A percentile compares a stretch with the other conserved stretches of the same genome.
These are phyloP conservation scores for Caenorhabditis japonica DNA, from an alignment of 2,888 invertebrate species.

Conservation along the genomic window DNA sequence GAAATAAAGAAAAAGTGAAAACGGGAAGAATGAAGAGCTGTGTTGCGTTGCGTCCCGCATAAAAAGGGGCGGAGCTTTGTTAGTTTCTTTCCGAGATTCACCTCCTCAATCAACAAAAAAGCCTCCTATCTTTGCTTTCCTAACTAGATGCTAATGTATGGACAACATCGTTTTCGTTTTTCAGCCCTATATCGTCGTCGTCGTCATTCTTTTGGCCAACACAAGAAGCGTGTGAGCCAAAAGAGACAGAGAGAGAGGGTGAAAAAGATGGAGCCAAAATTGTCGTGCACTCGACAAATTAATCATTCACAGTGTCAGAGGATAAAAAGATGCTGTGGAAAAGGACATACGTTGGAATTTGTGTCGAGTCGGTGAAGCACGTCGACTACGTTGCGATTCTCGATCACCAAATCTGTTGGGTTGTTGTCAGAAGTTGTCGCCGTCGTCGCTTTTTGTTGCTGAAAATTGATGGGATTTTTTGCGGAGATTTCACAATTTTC, in stretches of 20 bases:
- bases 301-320: constrained; percentile 42
- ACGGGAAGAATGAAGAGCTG: neutral
- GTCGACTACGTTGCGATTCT: constrained; percentile 65
- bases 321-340: too few species aligned
- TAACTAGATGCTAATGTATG: constrained; percentile 17
- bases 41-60: too few species aligned
- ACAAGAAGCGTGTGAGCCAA: constrained; percentile 39
- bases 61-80: too few species aligned
- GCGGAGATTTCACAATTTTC: too few species aligned
- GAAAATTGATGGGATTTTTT: neutral
- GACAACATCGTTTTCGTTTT: constrained; percentile 2
- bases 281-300: constrained; percentile 46
- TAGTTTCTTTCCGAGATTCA: too few species aligned
- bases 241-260: too few species aligned
- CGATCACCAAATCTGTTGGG: constrained; percentile 69
- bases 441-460: constrained; percentile 42
- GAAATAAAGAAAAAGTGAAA: constrained; percentile 5
- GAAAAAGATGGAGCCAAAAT: too few species aligned
- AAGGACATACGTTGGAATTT: constrained; percentile 44
- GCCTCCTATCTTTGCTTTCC: neutral
- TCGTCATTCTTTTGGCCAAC: constrained; percentile 17
- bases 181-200: constrained; percentile 15
- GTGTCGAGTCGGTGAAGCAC: constrained; percentile 46
- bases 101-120: constrained; percentile 1
- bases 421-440: too few species aligned